A percentile compares a stretch with the other conserved stretches of the same genome.
These are phyloP conservation scores for Rattus norvegicus DNA, from an alignment of 2,113 vertebrate genomes.

Conservation along the genomic window DNA sequence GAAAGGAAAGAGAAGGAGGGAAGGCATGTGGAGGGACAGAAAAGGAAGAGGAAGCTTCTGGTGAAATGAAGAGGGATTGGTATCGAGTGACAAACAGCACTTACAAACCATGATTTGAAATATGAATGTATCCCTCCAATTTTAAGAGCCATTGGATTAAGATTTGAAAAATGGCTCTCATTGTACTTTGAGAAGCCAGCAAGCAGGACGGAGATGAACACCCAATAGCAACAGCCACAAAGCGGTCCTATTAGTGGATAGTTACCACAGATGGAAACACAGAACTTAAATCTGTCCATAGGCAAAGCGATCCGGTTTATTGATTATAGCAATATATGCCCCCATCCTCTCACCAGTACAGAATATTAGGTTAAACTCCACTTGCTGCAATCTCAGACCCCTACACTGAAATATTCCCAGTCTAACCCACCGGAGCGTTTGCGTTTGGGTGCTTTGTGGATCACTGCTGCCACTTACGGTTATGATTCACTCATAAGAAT, in stretches of 20 bases:
- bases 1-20: background rate
- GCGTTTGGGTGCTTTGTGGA: conserved; percentile 1
- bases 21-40: background rate
- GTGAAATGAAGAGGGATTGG: background rate
- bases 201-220: background rate
- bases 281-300: background rate
- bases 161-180: conserved; percentile 2
- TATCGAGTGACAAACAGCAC: background rate
- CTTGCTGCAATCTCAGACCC: background rate
- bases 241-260: background rate
- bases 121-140: background rate
- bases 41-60: background rate
- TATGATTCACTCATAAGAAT: conserved; percentile 33
- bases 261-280: background rate
- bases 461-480: background rate
- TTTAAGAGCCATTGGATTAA: conserved; percentile 20
- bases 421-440: background rate
- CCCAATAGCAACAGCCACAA: background rate
- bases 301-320: background rate
- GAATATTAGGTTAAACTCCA: conserved; percentile 33
- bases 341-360: background rate
- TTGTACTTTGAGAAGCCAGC: conserved; percentile 23
- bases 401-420: background rate
- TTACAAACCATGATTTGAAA: background rate
- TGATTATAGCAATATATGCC: conserved; percentile 29